Percentiles rank a stretch among this genome's conserved stretches.
Conservation (phyloP, 1,140 invertebrate species). For the Drosophila pallidifrons region DNA sequence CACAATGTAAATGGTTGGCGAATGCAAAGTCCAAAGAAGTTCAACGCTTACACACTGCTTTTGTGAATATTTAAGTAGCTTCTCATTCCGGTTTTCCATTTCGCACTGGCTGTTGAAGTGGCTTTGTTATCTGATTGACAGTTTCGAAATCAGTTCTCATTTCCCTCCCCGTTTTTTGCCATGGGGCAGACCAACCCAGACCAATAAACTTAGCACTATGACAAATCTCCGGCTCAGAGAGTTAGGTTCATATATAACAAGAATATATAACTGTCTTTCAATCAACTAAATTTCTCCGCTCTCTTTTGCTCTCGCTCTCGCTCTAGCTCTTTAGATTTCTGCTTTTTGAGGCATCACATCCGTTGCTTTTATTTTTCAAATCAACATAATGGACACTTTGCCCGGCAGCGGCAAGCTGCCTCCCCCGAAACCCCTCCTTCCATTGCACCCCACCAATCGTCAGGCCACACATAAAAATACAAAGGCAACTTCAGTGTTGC, state of each 20-base stretch:
- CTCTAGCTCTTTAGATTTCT: neutral
- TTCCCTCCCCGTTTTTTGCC: neutral
- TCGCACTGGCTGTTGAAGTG: constrained; percentile 5
- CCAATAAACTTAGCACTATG: constrained; percentile 25
- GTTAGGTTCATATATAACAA: constrained; percentile 24
- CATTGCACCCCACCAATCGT: neutral
- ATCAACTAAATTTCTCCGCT: constrained; percentile 69
- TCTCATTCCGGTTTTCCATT: neutral
- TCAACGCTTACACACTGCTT: constrained; percentile 9
- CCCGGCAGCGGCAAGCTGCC: constrained; percentile 51
- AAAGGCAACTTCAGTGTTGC: constrained; percentile 77
- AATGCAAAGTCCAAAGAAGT: neutral
- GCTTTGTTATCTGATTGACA: constrained; percentile 57
- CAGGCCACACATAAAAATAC: constrained; percentile 63
- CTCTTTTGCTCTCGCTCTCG: neutral
- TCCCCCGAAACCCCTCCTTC: neutral
- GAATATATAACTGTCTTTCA: constrained; percentile 67
- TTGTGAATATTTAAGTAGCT: constrained; percentile 36
- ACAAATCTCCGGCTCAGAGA: constrained; percentile 34
- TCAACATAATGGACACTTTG: constrained; percentile 83
- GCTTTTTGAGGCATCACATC: constrained; percentile 63
- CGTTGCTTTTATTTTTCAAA: constrained; percentile 80
- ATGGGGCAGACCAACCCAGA: neutral
- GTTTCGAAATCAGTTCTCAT: constrained; percentile 41
- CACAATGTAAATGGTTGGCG: neutral